These are phyloP conservation scores for Cuniculus paca DNA, from an alignment of 2,797 vertebrate species.

Conservation along the genomic window DNA sequence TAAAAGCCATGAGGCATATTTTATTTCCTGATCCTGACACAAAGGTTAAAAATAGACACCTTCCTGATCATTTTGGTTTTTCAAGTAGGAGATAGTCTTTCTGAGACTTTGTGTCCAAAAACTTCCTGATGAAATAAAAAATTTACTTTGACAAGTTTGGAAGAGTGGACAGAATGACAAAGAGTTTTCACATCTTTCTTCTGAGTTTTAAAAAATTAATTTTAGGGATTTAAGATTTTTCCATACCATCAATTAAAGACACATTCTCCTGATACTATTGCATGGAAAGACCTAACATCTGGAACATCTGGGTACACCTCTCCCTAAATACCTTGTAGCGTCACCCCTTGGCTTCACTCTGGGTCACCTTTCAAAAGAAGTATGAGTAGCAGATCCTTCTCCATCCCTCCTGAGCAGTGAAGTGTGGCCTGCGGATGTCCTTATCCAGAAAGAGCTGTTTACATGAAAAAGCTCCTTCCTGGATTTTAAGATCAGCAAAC, in stretches of 20 bases:
- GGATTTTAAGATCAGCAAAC: not conserved
- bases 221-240: constrained; percentile 71
- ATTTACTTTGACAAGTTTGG: constrained; percentile 75
- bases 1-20: not conserved
- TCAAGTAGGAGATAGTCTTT: constrained; percentile 65
- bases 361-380: constrained; percentile 71
- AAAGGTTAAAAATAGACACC: constrained; percentile 34
- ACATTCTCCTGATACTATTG: constrained; percentile 72
- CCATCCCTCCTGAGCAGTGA: not conserved
- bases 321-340: constrained; percentile 66
- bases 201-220: constrained; percentile 66
- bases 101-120: constrained; percentile 55
- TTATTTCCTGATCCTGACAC: constrained; percentile 58
- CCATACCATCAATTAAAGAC: constrained; percentile 77
- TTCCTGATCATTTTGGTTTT: constrained; percentile 30
- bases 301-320: constrained; percentile 18
- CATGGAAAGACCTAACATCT: constrained; percentile 68
- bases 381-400: not conserved
- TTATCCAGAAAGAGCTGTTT: not conserved
- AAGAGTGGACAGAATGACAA: constrained; percentile 68
- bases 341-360: constrained; percentile 67
- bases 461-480: not conserved
- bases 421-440: not conserved
- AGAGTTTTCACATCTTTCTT: constrained; percentile 42
- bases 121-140: constrained; percentile 75